Percentiles rank a stretch among this genome's conserved stretches.
Conservation (phyloP, 1,140 invertebrate genomes). For the Stegodyphus dumicola region DNA sequence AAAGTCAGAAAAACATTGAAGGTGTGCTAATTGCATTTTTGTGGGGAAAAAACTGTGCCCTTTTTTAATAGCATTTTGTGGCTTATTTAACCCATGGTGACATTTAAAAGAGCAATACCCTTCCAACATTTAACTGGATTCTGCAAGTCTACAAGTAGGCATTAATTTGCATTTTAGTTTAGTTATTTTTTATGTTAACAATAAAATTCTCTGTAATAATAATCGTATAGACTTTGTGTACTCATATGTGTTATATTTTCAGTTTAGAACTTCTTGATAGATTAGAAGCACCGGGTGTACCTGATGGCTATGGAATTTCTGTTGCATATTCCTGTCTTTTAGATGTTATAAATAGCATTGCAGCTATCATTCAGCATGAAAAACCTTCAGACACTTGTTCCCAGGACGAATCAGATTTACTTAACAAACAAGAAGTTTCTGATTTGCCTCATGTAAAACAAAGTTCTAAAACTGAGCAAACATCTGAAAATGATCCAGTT, state of each 20-base stretch:
- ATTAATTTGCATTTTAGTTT: too few species aligned
- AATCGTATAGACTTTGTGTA: too few species aligned
- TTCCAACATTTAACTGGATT: too few species aligned
- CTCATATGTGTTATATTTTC: conserved; percentile 61
- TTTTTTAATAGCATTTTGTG: too few species aligned
- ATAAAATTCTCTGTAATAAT: too few species aligned
- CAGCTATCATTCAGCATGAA: conserved; percentile 53
- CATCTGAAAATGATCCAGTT: background rate
- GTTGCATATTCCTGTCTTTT: conserved; percentile 91
- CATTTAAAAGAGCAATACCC: too few species aligned
- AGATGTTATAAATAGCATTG: conserved; percentile 75
- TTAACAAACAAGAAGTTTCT: background rate
- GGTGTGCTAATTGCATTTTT: too few species aligned
- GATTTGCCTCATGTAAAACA: background rate
- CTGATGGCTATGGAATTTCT: conserved; percentile 95
- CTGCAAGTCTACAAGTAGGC: too few species aligned
- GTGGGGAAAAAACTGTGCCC: too few species aligned
- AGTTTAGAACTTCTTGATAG: conserved; percentile 96
- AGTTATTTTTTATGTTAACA: too few species aligned
- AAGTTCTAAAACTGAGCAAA: conserved; percentile 20
- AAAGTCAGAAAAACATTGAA: too few species aligned
- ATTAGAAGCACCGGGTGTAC: conserved; percentile 89
- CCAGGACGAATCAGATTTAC: background rate
- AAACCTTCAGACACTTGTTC: background rate
- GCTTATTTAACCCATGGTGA: too few species aligned